Evolutionary conservation across 30 jellyfish, hydroid and myxozoan genomes (phyloP).

Genomic region (Nemopilema nomurai): DNA sequence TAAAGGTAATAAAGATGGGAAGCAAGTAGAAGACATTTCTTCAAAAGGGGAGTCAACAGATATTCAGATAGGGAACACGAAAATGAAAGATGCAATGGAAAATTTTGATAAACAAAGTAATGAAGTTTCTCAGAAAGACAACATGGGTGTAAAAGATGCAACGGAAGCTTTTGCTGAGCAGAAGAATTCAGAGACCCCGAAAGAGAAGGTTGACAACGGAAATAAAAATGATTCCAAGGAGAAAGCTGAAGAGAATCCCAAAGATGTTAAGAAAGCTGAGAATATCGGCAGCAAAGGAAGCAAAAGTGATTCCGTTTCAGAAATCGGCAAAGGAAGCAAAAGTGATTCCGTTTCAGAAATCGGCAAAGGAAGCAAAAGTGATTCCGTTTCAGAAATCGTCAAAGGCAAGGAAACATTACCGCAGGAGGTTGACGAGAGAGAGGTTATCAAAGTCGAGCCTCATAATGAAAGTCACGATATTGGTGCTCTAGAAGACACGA

Average conservation of each 20-base stretch:
- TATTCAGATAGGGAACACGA: background rate
- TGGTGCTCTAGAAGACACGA: constrained; percentile 39
- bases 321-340: background rate
- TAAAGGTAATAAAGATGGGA: background rate
- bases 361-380: background rate
- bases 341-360: background rate
- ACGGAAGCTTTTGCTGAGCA: background rate
- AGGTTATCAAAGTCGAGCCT: constrained; percentile 49
- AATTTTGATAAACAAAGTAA: too few species aligned
- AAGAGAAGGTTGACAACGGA: too few species aligned
- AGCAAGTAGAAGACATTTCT: too few species aligned
- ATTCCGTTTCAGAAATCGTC: background rate
- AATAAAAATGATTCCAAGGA: background rate
- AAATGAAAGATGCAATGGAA: background rate
- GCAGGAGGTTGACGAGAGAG: constrained; percentile 30
- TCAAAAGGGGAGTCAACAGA: constrained; percentile 3
- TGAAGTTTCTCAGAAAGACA: too few species aligned
- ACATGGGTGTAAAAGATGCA: background rate
- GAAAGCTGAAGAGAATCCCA: background rate
- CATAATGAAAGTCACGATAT: constrained; percentile 40
- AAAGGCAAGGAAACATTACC: background rate
- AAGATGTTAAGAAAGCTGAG: constrained; percentile 1
- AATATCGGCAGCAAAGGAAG: background rate
- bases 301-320: background rate
- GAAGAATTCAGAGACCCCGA: background rate